Percentiles rank a stretch among this genome's conserved stretches.
These are phyloP conservation scores for Xestia xanthographa DNA, from an alignment of 2,888 invertebrate species.

Conservation along the genomic window DNA sequence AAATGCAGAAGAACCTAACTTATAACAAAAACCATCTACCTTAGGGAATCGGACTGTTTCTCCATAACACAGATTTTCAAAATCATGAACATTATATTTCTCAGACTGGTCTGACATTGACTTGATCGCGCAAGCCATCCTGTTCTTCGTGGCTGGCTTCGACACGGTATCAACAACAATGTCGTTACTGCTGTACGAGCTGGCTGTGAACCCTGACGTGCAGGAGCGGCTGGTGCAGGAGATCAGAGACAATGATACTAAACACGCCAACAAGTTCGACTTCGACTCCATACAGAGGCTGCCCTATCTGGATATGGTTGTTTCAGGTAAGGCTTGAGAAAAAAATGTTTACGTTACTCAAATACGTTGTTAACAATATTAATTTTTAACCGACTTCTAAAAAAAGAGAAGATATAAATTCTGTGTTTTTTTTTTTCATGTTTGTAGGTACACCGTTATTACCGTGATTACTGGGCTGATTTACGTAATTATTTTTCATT, in stretches of 20 bases:
- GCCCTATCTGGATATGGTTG: conserved; percentile 91
- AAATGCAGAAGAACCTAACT: background rate
- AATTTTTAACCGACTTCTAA: background rate
- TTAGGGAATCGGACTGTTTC: background rate
- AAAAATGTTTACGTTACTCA: background rate
- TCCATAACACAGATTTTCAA: background rate
- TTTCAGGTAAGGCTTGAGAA: conserved; percentile 84
- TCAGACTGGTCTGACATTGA: conserved; percentile 82
- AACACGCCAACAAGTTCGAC: conserved; percentile 83
- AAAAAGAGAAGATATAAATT: background rate
- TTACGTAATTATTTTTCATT: too few species aligned
- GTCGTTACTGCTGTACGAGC: conserved; percentile 89
- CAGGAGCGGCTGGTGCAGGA: conserved; percentile 90
- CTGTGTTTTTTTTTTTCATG: background rate
- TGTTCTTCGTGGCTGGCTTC: conserved; percentile 91
- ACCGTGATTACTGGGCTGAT: too few species aligned
- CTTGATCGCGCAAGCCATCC: conserved; percentile 85
- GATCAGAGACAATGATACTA: conserved; percentile 84
- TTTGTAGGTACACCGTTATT: background rate
- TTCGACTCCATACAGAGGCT: conserved; percentile 89
- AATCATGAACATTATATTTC: background rate
- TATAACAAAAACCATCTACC: background rate
- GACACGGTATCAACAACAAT: conserved; percentile 86
- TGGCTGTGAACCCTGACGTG: conserved; percentile 90
- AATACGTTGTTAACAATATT: background rate